Evolutionary conservation across 1,140 invertebrate genomes (phyloP).

Genomic region (Zaprionus taronus): DNA sequence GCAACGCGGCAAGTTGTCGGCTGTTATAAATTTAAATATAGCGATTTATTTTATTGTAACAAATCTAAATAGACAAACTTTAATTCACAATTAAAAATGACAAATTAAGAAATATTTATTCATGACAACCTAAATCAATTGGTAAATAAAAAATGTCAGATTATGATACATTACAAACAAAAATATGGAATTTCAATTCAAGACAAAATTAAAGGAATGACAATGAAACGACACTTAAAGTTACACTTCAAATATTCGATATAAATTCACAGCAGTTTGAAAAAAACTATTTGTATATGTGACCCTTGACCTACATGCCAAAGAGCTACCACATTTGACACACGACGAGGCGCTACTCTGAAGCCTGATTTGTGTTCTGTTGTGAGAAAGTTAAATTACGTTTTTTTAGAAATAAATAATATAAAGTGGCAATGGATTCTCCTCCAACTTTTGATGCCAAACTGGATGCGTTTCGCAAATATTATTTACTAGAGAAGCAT

Average conservation of each 20-base stretch:
- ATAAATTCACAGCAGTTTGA: constrained; percentile 8
- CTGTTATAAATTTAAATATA: not conserved
- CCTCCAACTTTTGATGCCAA: too few species aligned
- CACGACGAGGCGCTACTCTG: too few species aligned
- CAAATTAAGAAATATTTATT: not conserved
- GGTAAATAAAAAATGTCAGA: not conserved
- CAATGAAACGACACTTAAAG: not conserved
- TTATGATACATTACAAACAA: not conserved
- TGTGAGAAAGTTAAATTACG: too few species aligned
- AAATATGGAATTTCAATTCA: not conserved
- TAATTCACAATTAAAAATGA: not conserved
- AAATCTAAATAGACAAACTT: not conserved
- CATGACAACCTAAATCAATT: not conserved
- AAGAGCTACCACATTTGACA: too few species aligned
- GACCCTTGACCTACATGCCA: constrained; percentile 85
- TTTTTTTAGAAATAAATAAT: too few species aligned
- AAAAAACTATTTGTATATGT: not conserved
- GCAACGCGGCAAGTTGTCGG: not conserved
- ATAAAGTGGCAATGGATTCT: too few species aligned
- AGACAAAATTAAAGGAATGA: not conserved
- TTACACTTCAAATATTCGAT: constrained; percentile 7
- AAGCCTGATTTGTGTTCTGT: too few species aligned
- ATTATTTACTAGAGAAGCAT: too few species aligned
- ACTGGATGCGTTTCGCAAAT: too few species aligned
- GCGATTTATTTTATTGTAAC: not conserved